These are phyloP conservation scores for Thymelicus lineola DNA, from an alignment of 2,888 invertebrate species.

Conservation along the genomic window DNA sequence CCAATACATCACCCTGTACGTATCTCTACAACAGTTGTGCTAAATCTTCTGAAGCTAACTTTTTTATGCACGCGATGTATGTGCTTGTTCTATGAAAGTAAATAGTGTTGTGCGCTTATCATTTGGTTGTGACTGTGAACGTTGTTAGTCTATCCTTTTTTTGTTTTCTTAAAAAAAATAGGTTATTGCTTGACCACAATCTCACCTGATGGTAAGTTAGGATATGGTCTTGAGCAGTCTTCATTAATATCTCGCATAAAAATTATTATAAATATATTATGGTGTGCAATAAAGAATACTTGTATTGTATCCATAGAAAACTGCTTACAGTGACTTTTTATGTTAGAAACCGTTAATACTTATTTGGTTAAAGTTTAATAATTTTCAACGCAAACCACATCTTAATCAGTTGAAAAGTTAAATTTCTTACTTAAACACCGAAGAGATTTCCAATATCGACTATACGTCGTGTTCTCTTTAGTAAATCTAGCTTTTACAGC, in stretches of 20 bases:
- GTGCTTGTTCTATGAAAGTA: slow-evolving; percentile 1
- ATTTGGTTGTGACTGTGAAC: background rate
- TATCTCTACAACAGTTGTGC: slow-evolving; percentile 61
- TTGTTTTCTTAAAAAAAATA: no score
- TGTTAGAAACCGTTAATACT: no score
- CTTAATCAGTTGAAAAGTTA: background rate
- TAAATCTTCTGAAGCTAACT: slow-evolving; percentile 62
- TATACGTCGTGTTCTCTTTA: slow-evolving; percentile 1
- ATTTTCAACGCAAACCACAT: background rate
- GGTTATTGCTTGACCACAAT: no score
- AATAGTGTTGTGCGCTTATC: slow-evolving; percentile 1
- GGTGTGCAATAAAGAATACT: no score
- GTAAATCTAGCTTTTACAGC: slow-evolving; percentile 22
- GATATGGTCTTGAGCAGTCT: no score
- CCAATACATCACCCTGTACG: slow-evolving; percentile 69
- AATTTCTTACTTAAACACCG: background rate
- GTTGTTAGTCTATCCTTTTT: no score
- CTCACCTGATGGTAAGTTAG: no score
- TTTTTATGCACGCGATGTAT: slow-evolving; percentile 55
- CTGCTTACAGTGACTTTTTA: no score
- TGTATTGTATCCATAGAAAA: no score
- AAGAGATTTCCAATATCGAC: slow-evolving; percentile 7
- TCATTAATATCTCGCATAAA: no score
- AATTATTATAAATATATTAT: no score
- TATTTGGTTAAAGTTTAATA: no score